Evolutionary conservation across 2,113 vertebrate species (phyloP), one percentile per base, ranked within the genome.

Genomic region (Penelope pileata): DNA sequence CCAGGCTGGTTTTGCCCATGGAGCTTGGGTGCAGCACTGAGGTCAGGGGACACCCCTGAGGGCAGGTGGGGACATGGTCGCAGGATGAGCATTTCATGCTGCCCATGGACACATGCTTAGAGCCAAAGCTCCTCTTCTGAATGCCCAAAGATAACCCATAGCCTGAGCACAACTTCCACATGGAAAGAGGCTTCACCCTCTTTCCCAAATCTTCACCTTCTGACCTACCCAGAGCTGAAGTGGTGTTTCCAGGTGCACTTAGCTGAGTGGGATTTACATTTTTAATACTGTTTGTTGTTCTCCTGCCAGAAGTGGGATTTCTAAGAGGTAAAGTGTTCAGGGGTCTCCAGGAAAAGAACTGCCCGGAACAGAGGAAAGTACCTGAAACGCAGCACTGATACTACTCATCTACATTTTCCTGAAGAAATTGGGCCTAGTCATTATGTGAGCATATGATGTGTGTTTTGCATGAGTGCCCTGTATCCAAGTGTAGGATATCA

Each of bases 111-210:
- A 36, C 23, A 6, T 36, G n/a, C 36, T 7, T 62, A 34, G 36
- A 62, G 22, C 22, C 32, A 45, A 38, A 13, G 5, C 7, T 73
- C 43, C 23, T 58, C 58, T 68, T 66, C 47, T 34, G 29, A 53
- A 42, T 34, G 38, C 16, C 62, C 76, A 72, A 48, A 59, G 32
- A 54, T 0, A 54, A 72, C 45, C 17, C 42, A 54, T 15, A 79
- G 21, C 29, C 72, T 69, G 34, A 77, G 53, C 48, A 80, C 43
- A 42, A 42, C 26, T 59, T 63, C 58, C 72, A 66, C 18, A 16
- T 0, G 13, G 47, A 32, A 23, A 40, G 0, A 0, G 63, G 27
- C 15, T 56, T n/a, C n/a, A n/a, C n/a, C n/a, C n/a, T n/a, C n/a
- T n/a, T 32, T 56, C 38, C 24, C 67, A 34, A 0, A 10, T 24